phyloP scores from a whole-genome alignment of 30 jellyfish, hydroid and myxozoan genomes.

The Hydractinia echinata region DNA sequence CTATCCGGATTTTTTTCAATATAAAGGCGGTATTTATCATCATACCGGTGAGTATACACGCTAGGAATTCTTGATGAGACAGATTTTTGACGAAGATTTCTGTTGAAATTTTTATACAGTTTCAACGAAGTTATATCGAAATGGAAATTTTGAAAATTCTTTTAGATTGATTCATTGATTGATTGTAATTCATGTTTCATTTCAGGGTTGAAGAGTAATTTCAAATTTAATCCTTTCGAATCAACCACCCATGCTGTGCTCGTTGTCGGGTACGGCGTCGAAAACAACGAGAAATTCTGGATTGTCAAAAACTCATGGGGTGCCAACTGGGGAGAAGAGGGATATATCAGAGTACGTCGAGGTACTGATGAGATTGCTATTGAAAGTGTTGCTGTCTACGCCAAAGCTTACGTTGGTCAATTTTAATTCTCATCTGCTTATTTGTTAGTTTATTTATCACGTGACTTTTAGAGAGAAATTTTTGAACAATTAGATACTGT shows the following conservation, averaged over 20 bases:
- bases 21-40: slow-evolving; percentile 52
- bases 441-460: too few relatives aligned
- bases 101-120: too few relatives aligned
- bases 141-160: too few relatives aligned
- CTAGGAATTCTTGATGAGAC: background rate
- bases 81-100: background rate
- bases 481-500: too few relatives aligned
- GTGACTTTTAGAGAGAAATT: too few relatives aligned
- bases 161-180: too few relatives aligned
- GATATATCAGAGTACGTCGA: slow-evolving; percentile 50
- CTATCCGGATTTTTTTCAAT: slow-evolving; percentile 30
- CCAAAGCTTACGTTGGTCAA: slow-evolving; percentile 33
- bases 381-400: slow-evolving; percentile 52
- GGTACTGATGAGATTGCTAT: slow-evolving; percentile 56
- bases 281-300: slow-evolving; percentile 45
- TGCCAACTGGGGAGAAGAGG: slow-evolving; percentile 55
- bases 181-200: background rate
- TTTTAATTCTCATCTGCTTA: too few relatives aligned
- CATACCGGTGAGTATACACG: slow-evolving; percentile 41
- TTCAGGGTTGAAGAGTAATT: background rate
- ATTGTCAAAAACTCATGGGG: slow-evolving; percentile 75
- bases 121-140: too few relatives aligned
- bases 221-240: slow-evolving; percentile 47
- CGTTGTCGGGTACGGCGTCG: slow-evolving; percentile 54
- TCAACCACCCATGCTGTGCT: slow-evolving; percentile 53